These are phyloP conservation scores for Fregata magnificens DNA, from an alignment of 2,113 vertebrate genomes.

Conservation along the genomic window DNA sequence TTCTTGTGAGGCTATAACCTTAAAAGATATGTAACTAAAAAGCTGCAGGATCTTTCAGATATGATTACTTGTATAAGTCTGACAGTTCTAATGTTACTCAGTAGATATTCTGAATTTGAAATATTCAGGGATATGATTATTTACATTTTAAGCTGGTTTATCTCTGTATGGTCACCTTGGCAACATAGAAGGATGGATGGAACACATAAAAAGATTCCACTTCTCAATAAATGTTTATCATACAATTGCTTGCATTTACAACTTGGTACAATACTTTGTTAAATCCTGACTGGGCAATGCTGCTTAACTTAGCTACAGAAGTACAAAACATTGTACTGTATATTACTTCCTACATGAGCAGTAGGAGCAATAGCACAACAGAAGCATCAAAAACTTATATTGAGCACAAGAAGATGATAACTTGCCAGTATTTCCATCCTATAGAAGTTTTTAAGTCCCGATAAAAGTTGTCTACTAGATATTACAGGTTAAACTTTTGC, in stretches of 20 bases:
- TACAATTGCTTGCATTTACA: background rate
- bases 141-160: constrained; percentile 50
- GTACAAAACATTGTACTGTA: background rate
- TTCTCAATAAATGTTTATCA: constrained; percentile 22
- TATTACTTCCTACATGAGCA: background rate
- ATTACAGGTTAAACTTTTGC: background rate
- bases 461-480: constrained; percentile 2
- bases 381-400: background rate
- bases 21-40: constrained; percentile 24
- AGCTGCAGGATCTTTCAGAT: constrained; percentile 23
- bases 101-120: constrained; percentile 25
- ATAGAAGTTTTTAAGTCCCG: background rate
- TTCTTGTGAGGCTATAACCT: constrained; percentile 6
- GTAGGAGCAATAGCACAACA: background rate
- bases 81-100: constrained; percentile 39
- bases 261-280: background rate
- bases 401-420: background rate
- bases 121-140: constrained; percentile 1
- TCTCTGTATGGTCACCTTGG: constrained; percentile 29
- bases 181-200: background rate
- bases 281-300: background rate
- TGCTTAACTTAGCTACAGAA: background rate
- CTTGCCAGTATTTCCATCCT: background rate
- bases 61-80: background rate
- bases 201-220: background rate